Evolutionary conservation across 2,888 invertebrate species (phyloP), one percentile per base, ranked within the genome.

Genomic region (Andricus curvator): DNA sequence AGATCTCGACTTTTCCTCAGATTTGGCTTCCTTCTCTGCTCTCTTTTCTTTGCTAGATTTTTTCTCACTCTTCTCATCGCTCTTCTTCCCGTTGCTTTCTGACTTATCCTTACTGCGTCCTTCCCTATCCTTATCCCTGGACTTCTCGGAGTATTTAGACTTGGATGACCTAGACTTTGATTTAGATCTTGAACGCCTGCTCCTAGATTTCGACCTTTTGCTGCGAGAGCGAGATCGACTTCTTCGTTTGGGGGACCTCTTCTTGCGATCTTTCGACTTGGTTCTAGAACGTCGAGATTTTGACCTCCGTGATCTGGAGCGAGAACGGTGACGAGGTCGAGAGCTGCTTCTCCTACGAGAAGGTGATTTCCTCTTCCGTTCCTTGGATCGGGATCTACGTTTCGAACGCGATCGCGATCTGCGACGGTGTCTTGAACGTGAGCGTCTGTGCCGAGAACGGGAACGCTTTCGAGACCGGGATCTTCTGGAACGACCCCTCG

Each of bases 171-270:
- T 90, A 4, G 93, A 91, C 56, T 93, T 92, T 0, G 93, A 94
- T 83, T 93, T 93, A 0, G 93, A 94, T 51, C 94, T 91, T 0
- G 94, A 93, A 5, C 93, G 88, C 67, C 93, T 90, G 0, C 93
- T 91, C 44, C 93, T 90, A 0, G 95, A 94, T 56, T 94, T 94
- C 0, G 95, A 94, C 83, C 95, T 94, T 85, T 95, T 95, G 85
- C 94, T 95, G 1, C 95, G 92, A 1, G 93, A 93, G 20, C 88
- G 93, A 4, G 94, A 93, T 20, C 93, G 90, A 78, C 92, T 92
- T 48, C 88, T 88, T 82, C 89, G 88, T 56, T 74, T 74, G 2
- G 88, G 88, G 0, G 91, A 89, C 48, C 88, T 88, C 84, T 89
- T 91, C 82, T 90, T 92, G 8, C 84, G 84, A 2, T 83, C 83